phyloP scores from a whole-genome alignment of 2,113 vertebrate species.

The Isurus oxyrinchus region DNA sequence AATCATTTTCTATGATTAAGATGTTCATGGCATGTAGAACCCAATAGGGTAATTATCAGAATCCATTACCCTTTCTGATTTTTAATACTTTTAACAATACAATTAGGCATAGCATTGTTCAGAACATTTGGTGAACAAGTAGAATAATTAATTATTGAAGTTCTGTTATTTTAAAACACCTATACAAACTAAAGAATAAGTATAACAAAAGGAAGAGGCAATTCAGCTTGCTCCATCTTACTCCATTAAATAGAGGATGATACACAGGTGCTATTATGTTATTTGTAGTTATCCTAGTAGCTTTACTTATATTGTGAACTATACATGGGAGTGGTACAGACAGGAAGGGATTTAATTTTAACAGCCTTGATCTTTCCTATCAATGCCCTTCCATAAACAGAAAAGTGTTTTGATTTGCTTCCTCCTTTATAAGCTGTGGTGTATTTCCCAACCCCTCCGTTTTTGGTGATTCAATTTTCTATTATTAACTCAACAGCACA shows the following conservation, averaged over 20 bases:
- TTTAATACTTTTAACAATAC: not conserved
- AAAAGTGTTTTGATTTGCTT: no score
- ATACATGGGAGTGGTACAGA: not conserved
- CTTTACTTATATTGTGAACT: not conserved
- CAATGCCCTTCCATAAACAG: no score
- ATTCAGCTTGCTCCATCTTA: not conserved
- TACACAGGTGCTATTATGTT: not conserved
- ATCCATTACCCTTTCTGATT: not conserved
- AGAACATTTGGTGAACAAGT: not conserved
- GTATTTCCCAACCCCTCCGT: no score
- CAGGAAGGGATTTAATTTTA: no score
- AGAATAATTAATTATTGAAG: not conserved
- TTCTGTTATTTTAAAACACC: not conserved
- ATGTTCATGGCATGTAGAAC: not conserved
- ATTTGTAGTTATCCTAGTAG: not conserved
- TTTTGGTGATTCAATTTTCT: no score
- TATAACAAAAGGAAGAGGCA: not conserved
- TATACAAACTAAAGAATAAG: not conserved
- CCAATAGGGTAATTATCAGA: not conserved
- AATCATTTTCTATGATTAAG: no score
- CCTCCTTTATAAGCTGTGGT: no score
- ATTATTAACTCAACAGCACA: no score
- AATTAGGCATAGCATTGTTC: not conserved
- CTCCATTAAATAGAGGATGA: not conserved
- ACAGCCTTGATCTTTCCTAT: no score